Percentiles rank a stretch among this genome's conserved stretches.
phyloP scores from a whole-genome alignment of 1,140 invertebrate species.

The Brachionus manjavacas region DNA sequence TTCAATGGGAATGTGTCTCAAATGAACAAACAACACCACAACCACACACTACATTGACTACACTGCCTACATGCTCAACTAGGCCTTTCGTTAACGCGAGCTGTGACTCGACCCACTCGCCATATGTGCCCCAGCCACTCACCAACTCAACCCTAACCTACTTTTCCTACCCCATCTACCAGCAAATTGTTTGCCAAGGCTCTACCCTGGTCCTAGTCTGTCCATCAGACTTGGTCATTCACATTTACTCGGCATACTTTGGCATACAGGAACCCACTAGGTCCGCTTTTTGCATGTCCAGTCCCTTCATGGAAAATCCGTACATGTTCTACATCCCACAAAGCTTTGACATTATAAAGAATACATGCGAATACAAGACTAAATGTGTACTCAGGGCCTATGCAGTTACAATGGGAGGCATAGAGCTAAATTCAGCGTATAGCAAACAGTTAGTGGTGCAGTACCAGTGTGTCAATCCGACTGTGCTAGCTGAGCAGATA shows the following conservation, averaged over 20 bases:
- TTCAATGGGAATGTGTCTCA: constrained; percentile 35
- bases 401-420: background rate
- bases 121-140: background rate
- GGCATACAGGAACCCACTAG: background rate
- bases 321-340: background rate
- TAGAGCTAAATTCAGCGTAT: background rate
- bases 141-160: background rate
- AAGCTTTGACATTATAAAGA: background rate
- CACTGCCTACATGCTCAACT: background rate
- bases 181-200: constrained; percentile 39
- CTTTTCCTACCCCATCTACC: background rate
- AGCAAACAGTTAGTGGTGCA: constrained; percentile 18
- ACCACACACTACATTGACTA: background rate
- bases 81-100: background rate
- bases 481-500: background rate
- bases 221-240: constrained; percentile 2
- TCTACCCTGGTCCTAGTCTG: background rate
- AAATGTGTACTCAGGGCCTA: background rate
- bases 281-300: background rate
- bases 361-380: background rate
- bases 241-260: constrained; percentile 27
- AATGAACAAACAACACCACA: background rate
- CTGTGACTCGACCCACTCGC: background rate
- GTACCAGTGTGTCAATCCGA: constrained; percentile 36
- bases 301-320: background rate